A percentile compares a stretch with the other conserved stretches of the same genome.
These are phyloP conservation scores for Chlorops oryzae DNA, from an alignment of 1,140 invertebrate species.

Conservation along the genomic window DNA sequence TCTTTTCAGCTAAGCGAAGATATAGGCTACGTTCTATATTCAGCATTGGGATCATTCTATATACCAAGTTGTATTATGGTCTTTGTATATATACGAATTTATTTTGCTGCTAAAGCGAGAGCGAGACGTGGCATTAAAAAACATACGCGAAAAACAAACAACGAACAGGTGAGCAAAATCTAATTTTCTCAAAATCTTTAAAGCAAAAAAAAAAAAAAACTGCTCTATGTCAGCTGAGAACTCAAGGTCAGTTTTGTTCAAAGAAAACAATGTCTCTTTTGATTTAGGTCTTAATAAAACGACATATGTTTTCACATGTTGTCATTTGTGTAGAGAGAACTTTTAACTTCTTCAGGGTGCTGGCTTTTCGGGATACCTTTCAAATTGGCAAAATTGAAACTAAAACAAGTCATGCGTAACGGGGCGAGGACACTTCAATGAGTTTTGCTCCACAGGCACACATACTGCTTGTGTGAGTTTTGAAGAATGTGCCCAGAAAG, in stretches of 20 bases:
- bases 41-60: constrained; percentile 96
- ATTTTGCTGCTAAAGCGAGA: constrained; percentile 88
- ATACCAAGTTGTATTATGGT: constrained; percentile 98
- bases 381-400: no score
- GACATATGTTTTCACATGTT: no score
- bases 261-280: neutral
- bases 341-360: no score
- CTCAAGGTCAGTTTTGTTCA: neutral
- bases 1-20: constrained; percentile 83
- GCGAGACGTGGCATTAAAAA: constrained; percentile 79
- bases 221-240: neutral
- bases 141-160: constrained; percentile 60
- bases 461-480: no score
- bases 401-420: no score
- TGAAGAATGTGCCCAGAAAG: no score
- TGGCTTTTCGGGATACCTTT: no score
- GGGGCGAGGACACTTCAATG: no score
- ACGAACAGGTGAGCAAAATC: constrained; percentile 49
- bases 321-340: no score
- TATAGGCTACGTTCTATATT: constrained; percentile 96
- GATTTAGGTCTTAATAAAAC: no score
- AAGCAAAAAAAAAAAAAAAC: neutral
- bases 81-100: constrained; percentile 98
- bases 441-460: no score
- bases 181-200: neutral